Base-by-base conservation (phyloP, 2,113 vertebrate species). In the Sciurus niger region DNA sequence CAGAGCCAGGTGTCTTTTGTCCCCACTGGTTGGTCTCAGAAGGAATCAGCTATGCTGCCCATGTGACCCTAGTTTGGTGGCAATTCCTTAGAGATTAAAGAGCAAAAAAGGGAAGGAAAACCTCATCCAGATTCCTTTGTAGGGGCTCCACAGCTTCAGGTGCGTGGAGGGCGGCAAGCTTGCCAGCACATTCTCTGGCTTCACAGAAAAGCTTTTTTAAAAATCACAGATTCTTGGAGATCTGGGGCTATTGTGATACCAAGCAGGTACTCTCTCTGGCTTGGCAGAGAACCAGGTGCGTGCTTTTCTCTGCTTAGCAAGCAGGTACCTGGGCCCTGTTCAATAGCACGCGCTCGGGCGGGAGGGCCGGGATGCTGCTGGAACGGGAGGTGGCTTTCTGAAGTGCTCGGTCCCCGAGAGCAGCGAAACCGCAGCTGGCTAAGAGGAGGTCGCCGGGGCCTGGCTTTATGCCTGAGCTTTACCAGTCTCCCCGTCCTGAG, bases 141-240 rank as follows among this genome's bases (percentile, higher is more conserved):
- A 30, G 73, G 67, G 91, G 74, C 40, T 55, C 63, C 84, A 6
- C 65, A 58, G 78, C 93, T 93, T 97, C 89, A 90, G 85, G 84
- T 77, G 28, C 84, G 37, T 74, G 82, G 91, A 84, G 89, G 96
- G 89, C 25, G 48, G 55, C 78, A 76, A 17, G 40, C n/a, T 76
- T 4, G 2, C 92, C 92, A 68, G 84, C 16, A 18, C 76, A 48
- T 95, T 95, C 80, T 91, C 89, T 95, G 89, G 63, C 76, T 94
- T 90, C 51, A 53, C 34, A 94, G 78, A 94, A 96, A 93, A 89
- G 76, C 82, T 67, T 94, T 76, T 79, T 76, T 20, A 55, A 94
- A 76, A 87, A 40, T 48, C 53, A 30, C 92, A 58, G 55, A 86
- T 96, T 97, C 93, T 98, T 95, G 68, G 93, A 88, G 93, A 74